A percentile compares a stretch with the other conserved stretches of the same genome.
Evolutionary conservation across 2,888 invertebrate genomes (phyloP).

Genomic region (Heliconius ethilla): DNA sequence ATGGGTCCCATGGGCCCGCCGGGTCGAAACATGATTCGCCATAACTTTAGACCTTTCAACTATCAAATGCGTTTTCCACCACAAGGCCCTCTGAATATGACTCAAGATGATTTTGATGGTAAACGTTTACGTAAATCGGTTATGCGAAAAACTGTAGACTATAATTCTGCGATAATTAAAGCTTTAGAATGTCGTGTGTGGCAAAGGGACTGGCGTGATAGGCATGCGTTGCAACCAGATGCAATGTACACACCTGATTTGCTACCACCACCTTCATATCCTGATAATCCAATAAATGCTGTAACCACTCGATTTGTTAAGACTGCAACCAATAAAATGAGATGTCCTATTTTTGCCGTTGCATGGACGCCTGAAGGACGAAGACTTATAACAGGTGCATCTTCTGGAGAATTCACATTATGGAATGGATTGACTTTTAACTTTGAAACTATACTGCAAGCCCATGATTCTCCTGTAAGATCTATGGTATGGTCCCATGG

Average conservation of each 20-base stretch:
- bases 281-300: conserved; percentile 97
- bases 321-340: conserved; percentile 99
- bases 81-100: conserved; percentile 85
- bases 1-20: conserved; percentile 64
- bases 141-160: conserved; percentile 98
- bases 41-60: conserved; percentile 77
- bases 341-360: conserved; percentile 99
- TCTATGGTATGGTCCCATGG: conserved; percentile 99
- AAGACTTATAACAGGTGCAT: conserved; percentile 98
- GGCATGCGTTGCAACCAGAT: conserved; percentile 95
- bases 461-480: conserved; percentile 99
- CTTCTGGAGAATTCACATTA: conserved; percentile 99
- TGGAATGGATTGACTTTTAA: conserved; percentile 99
- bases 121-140: conserved; percentile 97
- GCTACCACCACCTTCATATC: conserved; percentile 95
- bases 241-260: conserved; percentile 96
- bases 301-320: conserved; percentile 97
- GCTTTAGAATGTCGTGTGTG: conserved; percentile 96
- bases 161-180: conserved; percentile 96
- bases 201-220: conserved; percentile 96
- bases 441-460: conserved; percentile 99
- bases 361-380: conserved; percentile 99
- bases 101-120: conserved; percentile 96
- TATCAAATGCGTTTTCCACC: conserved; percentile 79
- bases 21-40: conserved; percentile 74